phyloP scores from a whole-genome alignment of 2,797 vertebrate genomes.

The Phoxinus dragarum region DNA sequence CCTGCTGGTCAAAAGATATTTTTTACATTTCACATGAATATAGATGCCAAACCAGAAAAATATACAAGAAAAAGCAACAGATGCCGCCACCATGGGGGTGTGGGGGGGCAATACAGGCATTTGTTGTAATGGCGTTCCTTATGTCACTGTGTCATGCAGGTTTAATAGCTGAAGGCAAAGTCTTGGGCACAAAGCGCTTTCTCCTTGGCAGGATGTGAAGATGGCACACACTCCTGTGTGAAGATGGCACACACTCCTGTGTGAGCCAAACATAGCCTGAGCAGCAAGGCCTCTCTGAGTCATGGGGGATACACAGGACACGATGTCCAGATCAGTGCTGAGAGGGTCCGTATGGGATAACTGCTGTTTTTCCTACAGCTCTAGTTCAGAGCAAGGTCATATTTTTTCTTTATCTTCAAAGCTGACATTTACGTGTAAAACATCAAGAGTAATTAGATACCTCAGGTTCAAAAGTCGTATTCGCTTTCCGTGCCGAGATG shows the following conservation, averaged over 20 bases:
- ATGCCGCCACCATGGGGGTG: constrained; percentile 73
- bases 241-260: constrained; percentile 63
- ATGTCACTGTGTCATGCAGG: constrained; percentile 74
- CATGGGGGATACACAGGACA: constrained; percentile 58
- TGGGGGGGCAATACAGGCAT: constrained; percentile 75
- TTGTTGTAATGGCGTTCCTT: constrained; percentile 79
- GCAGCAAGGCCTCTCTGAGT: constrained; percentile 59
- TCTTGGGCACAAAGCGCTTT: constrained; percentile 67
- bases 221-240: constrained; percentile 62
- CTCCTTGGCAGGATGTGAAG: constrained; percentile 70
- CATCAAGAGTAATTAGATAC: constrained; percentile 10
- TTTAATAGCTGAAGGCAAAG: constrained; percentile 74
- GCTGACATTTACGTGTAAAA: constrained; percentile 17
- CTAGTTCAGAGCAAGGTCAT: constrained; percentile 46
- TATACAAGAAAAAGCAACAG: constrained; percentile 70
- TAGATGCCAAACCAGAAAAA: constrained; percentile 75
- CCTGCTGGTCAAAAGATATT: constrained; percentile 77
- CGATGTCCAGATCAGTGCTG: constrained; percentile 49
- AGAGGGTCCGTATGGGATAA: constrained; percentile 47
- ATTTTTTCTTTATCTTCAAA: constrained; percentile 35
- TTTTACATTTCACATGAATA: constrained; percentile 76
- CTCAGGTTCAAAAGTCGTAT: constrained; percentile 7
- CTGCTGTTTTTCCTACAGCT: constrained; percentile 47
- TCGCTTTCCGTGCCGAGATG: constrained; percentile 9
- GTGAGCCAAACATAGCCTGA: constrained; percentile 64